phyloP scores from a whole-genome alignment of 2,888 invertebrate species.

The Sturmia bella region DNA sequence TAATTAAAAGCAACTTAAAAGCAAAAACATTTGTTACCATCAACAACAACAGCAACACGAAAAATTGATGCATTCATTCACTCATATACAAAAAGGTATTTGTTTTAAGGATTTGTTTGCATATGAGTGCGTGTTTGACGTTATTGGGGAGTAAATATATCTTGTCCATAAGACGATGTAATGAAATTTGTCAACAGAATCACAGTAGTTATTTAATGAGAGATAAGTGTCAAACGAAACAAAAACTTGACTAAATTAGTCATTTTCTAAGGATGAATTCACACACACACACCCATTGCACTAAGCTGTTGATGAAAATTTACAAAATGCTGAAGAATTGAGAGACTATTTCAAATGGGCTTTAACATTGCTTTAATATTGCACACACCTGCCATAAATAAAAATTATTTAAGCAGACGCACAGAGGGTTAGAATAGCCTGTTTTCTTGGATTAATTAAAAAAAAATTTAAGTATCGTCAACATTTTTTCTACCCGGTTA shows the following conservation, averaged over 20 bases:
- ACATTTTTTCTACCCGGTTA: no score
- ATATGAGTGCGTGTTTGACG: conserved; percentile 16
- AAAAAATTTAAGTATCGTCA: no score
- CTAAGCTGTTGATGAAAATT: not conserved
- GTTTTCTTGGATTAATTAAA: no score
- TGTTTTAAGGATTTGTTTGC: conserved; percentile 61
- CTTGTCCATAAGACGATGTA: conserved; percentile 64
- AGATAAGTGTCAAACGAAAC: conserved; percentile 66
- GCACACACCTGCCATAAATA: no score
- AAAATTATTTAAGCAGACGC: no score
- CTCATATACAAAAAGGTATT: conserved; percentile 54
- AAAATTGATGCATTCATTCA: conserved; percentile 11
- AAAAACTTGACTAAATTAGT: conserved; percentile 62
- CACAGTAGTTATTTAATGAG: conserved; percentile 63
- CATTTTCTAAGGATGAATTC: conserved; percentile 43
- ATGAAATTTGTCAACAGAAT: conserved; percentile 68
- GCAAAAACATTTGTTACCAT: conserved; percentile 69
- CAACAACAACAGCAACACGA: conserved; percentile 33
- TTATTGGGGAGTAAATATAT: conserved; percentile 37
- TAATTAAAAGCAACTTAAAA: conserved; percentile 70
- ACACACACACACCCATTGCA: conserved; percentile 4
- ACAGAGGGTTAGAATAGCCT: no score
- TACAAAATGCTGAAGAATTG: no score
- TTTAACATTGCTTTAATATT: no score
- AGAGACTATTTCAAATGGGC: no score